Evolutionary conservation across 2,888 invertebrate species (phyloP), one percentile per base, ranked within the genome.

Genomic region (Cyclophora albipunctata): DNA sequence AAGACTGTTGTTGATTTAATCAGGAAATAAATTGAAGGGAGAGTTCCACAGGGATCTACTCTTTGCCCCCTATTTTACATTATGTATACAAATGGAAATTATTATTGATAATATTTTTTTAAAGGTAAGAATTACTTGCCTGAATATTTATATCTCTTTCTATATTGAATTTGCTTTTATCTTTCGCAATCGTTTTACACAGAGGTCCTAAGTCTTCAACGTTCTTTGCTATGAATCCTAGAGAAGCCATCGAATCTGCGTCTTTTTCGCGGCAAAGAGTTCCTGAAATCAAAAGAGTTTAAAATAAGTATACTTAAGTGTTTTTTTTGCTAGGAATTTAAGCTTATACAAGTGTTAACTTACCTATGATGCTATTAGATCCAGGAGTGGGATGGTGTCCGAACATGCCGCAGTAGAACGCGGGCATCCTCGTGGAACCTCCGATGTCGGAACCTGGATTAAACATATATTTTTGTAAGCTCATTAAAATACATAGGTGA

Each of bases 371-470:
- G 54, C 85, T 89, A 0, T 90, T 82, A 0, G 78, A 75, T 58
- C 90, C 90, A 47, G 90, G 87, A 2, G 92, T 93, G 0, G 95
- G 93, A 73, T 96, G 96, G 69, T 96, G 94, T 2, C 97, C 97
- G 77, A 94, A 97, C 62, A 96, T 85, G 33, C 97, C 97, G 81
- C 96, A 96, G 85, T 94, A 96, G 76, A 94, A 96, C 0, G 95
- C 92, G 1, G 98, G 98, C 90, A 97, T 96, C 47, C 99, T 91
- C 45, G 96, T 95, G 3, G 98, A 98, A 0, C 99, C 99, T 4
- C 98, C 99, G 55, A 99, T 94, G 74, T 99, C 99, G 0, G 94
- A 94, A 47, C 93, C 92, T 91, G 37, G 62, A n/a, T 0, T 55
- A 60, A 4, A 45, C n/a, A n/a, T n/a, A n/a, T n/a, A n/a, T n/a